Conservation (phyloP, 2,888 invertebrate genomes). For the Hanleya hanleyi region DNA sequence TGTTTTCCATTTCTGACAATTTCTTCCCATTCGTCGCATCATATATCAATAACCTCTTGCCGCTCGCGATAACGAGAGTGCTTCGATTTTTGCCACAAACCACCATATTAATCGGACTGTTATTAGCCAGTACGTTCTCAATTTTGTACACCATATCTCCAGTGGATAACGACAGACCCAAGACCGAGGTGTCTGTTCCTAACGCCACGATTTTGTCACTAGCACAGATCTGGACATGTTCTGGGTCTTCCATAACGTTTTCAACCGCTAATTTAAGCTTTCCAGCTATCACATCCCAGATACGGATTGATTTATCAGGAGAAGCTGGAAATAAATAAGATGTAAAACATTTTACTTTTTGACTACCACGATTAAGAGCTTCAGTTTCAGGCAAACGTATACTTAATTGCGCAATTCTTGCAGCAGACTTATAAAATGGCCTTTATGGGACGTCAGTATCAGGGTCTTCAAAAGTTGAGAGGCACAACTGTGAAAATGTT, state of each 20-base stretch:
- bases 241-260: constrained; percentile 39
- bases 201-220: constrained; percentile 28
- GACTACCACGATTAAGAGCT: too few species aligned
- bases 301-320: constrained; percentile 51
- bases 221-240: constrained; percentile 37
- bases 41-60: neutral
- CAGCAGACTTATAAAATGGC: too few species aligned
- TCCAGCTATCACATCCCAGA: constrained; percentile 47
- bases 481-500: too few species aligned
- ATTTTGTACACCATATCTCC: constrained; percentile 13
- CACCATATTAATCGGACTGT: neutral
- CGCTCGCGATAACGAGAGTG: neutral
- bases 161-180: neutral
- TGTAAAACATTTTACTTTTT: too few species aligned
- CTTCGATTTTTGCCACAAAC: constrained; percentile 11
- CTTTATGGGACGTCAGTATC: too few species aligned
- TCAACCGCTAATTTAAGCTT: constrained; percentile 39
- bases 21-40: constrained; percentile 8
- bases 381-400: too few species aligned
- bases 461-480: too few species aligned
- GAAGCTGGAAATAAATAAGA: constrained; percentile 42
- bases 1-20: neutral
- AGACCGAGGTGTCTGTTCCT: neutral
- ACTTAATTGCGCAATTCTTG: too few species aligned
- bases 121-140: neutral